Evolutionary conservation across 2,113 vertebrate species (phyloP).

Genomic region (Anser brachyrhynchus): DNA sequence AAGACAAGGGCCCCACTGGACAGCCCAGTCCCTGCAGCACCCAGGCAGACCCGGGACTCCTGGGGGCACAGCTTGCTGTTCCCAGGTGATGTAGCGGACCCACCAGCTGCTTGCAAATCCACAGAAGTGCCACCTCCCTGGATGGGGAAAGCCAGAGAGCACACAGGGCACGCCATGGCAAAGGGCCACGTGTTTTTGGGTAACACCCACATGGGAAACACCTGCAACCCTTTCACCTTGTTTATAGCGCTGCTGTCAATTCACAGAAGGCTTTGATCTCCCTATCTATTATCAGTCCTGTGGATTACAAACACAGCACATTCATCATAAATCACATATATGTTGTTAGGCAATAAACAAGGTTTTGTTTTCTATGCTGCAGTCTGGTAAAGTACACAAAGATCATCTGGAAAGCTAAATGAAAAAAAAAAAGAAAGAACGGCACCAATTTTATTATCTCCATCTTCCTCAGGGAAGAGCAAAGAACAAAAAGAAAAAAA

Average conservation of each 20-base stretch:
- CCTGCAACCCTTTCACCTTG: conserved; percentile 54
- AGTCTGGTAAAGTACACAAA: conserved; percentile 22
- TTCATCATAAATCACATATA: conserved; percentile 41
- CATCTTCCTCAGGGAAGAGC: neutral
- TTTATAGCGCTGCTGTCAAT: conserved; percentile 52
- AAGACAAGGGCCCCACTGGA: fast-evolving
- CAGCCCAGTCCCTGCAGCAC: neutral
- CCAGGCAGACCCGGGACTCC: fast-evolving
- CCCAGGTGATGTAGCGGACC: fast-evolving
- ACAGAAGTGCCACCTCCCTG: neutral
- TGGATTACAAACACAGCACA: conserved; percentile 30
- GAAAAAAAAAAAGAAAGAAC: neutral
- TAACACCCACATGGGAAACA: conserved; percentile 42
- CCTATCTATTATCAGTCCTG: conserved; percentile 39
- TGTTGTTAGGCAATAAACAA: conserved; percentile 5
- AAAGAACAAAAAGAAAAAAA: neutral
- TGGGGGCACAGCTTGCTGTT: neutral
- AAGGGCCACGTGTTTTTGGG: conserved; percentile 21
- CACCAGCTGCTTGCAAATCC: neutral
- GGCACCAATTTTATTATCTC: neutral
- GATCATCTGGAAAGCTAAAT: conserved; percentile 43
- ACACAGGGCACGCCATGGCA: neutral
- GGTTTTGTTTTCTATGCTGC: conserved; percentile 35
- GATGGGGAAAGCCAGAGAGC: neutral
- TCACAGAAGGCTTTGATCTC: conserved; percentile 64